Percentiles rank a stretch among this genome's conserved stretches.
Evolutionary conservation across 1,140 invertebrate genomes (phyloP).

Genomic region (Solen grandis): DNA sequence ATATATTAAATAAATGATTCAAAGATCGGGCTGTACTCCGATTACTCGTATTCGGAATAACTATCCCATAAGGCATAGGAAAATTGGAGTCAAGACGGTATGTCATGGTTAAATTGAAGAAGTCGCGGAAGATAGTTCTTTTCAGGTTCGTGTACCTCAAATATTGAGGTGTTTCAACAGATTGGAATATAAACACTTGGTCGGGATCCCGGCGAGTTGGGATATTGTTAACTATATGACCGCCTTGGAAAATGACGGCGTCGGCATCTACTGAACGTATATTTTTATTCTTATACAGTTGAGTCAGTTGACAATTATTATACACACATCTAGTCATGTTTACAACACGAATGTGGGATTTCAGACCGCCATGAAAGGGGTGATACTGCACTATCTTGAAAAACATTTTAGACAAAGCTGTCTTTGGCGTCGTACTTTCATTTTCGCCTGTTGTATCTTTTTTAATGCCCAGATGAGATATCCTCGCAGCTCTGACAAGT

Average conservation of each 20-base stretch:
- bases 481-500: too few relatives aligned
- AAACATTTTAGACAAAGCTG: too few relatives aligned
- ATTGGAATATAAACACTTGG: too few relatives aligned
- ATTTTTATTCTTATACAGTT: not conserved
- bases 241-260: conserved; percentile 28
- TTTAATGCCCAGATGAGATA: too few relatives aligned
- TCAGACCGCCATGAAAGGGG: too few relatives aligned
- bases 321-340: not conserved
- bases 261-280: not conserved
- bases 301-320: not conserved
- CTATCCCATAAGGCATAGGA: conserved; percentile 85
- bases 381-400: too few relatives aligned
- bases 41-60: not conserved
- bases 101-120: conserved; percentile 89
- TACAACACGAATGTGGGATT: too few relatives aligned
- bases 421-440: too few relatives aligned
- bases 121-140: conserved; percentile 81
- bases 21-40: not conserved
- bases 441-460: too few relatives aligned
- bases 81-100: conserved; percentile 86
- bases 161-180: conserved; percentile 34
- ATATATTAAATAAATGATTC: not conserved
- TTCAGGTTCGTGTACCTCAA: conserved; percentile 45
- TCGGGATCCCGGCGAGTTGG: not conserved
- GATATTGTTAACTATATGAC: not conserved